A percentile compares a stretch with the other conserved stretches of the same genome.
phyloP scores from a whole-genome alignment of 2,888 invertebrate species.

The Charanyca ferruginea region DNA sequence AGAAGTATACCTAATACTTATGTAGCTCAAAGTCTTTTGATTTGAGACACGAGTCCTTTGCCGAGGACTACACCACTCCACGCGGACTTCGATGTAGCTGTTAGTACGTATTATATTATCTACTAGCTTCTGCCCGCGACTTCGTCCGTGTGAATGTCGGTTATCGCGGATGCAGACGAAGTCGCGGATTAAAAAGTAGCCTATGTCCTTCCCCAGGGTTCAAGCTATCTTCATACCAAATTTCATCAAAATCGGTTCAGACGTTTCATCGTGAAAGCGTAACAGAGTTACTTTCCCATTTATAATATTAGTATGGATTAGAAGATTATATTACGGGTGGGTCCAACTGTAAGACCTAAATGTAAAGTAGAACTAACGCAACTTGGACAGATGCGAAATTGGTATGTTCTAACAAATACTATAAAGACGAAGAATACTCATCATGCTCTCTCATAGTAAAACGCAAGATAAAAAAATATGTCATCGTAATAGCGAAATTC shows the following conservation, averaged over 20 bases:
- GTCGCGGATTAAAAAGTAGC: too few relatives aligned
- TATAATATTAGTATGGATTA: too few relatives aligned
- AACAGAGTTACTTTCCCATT: too few relatives aligned
- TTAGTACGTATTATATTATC: not conserved
- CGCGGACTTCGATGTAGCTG: not conserved
- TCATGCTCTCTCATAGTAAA: constrained; percentile 5
- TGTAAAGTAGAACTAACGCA: not conserved
- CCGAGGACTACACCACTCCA: not conserved
- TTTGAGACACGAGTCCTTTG: constrained; percentile 1
- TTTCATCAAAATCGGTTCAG: too few relatives aligned
- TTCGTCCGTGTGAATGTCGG: too few relatives aligned
- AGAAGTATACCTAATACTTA: constrained; percentile 3
- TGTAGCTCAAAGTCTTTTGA: not conserved
- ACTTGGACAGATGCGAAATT: not conserved
- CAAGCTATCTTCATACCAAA: too few relatives aligned
- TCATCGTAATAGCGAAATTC: constrained; percentile 32
- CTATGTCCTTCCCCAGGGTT: too few relatives aligned
- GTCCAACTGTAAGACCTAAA: not conserved
- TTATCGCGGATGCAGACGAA: too few relatives aligned
- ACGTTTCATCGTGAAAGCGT: too few relatives aligned
- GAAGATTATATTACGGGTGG: too few relatives aligned
- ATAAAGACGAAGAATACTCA: not conserved
- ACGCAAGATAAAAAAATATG: constrained; percentile 3
- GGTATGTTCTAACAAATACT: not conserved
- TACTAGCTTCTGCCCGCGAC: too few relatives aligned